phyloP scores from a whole-genome alignment of 2,113 vertebrate species.

The Aspiorhynchus laticeps region DNA sequence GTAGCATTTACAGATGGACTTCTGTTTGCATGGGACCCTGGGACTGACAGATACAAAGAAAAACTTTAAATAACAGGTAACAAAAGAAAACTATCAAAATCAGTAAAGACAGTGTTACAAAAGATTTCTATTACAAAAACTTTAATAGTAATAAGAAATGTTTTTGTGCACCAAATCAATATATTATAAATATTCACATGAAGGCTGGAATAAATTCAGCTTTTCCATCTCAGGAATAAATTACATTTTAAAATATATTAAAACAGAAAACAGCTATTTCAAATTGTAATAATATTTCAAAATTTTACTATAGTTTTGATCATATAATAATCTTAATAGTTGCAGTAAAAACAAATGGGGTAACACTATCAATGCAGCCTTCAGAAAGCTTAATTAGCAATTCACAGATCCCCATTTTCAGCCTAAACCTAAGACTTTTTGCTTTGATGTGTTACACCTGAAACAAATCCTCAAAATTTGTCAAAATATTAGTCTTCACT shows the following conservation, averaged over 20 bases:
- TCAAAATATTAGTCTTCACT: neutral
- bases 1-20: slow-evolving; percentile 49
- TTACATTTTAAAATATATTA: neutral
- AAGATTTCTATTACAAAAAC: neutral
- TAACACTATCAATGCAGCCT: neutral
- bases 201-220: neutral
- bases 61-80: neutral
- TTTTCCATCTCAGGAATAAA: neutral
- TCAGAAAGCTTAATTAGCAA: neutral
- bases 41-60: slow-evolving; percentile 30
- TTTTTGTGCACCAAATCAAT: neutral
- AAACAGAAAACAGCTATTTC: neutral
- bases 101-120: neutral
- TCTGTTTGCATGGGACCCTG: slow-evolving; percentile 23
- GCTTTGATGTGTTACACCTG: neutral
- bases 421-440: neutral
- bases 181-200: neutral
- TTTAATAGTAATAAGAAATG: neutral
- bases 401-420: neutral
- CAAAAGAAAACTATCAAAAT: neutral
- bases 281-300: neutral
- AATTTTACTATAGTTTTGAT: neutral
- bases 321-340: neutral
- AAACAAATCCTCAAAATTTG: neutral
- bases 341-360: neutral